Conservation (phyloP, 2,888 invertebrate species). For the Parnassius glacialis region DNA sequence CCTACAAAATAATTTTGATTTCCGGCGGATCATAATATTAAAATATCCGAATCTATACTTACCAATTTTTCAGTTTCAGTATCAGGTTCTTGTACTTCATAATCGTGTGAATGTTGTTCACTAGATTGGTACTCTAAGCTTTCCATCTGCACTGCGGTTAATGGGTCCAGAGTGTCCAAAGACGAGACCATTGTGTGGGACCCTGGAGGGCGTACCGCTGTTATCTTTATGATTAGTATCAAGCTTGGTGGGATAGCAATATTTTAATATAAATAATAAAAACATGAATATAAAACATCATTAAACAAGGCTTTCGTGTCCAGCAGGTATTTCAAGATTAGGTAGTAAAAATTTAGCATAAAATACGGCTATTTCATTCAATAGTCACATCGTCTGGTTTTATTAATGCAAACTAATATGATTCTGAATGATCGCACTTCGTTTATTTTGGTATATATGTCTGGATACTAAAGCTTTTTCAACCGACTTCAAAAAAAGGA, state of each 20-base stretch:
- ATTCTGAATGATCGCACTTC: too few relatives aligned
- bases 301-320: conserved; percentile 8
- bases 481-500: too few relatives aligned
- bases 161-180: conserved; percentile 84
- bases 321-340: neutral
- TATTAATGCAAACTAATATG: too few relatives aligned
- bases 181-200: conserved; percentile 93
- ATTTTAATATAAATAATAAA: conserved; percentile 16
- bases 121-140: conserved; percentile 72
- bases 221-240: conserved; percentile 77
- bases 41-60: conserved; percentile 34
- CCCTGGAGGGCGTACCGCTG: conserved; percentile 81
- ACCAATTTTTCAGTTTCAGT: conserved; percentile 75
- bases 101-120: conserved; percentile 69
- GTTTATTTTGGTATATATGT: too few relatives aligned
- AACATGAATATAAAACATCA: conserved; percentile 18
- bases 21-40: neutral
- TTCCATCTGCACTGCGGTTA: conserved; percentile 74
- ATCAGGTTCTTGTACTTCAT: conserved; percentile 75
- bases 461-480: too few relatives aligned
- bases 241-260: conserved; percentile 66
- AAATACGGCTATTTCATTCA: too few relatives aligned
- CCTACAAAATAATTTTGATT: neutral
- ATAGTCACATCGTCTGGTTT: too few relatives aligned
- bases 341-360: too few relatives aligned